Evolutionary conservation across 2,888 invertebrate genomes (phyloP).

Genomic region (Melinaea menophilus): DNA sequence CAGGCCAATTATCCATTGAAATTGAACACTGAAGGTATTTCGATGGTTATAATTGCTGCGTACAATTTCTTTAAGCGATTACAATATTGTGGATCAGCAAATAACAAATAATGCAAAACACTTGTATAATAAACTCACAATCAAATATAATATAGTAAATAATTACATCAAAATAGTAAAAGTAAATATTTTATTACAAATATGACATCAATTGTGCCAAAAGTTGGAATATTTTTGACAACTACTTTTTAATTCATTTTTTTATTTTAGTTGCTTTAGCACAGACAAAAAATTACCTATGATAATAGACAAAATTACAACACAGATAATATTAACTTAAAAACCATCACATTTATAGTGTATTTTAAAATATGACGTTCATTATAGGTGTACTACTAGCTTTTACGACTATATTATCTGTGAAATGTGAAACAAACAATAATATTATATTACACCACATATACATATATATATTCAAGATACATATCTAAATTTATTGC

Average conservation of each 20-base stretch:
- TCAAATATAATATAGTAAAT: neutral
- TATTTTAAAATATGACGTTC: no score
- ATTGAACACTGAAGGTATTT: conserved; percentile 5
- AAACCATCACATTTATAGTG: no score
- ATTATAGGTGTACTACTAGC: no score
- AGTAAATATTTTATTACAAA: conserved; percentile 21
- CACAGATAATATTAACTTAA: no score
- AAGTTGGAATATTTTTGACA: conserved; percentile 25
- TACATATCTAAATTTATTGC: no score
- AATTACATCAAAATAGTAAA: conserved; percentile 7
- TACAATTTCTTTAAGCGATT: neutral
- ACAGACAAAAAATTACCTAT: neutral
- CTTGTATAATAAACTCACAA: conserved; percentile 1
- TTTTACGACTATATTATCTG: no score
- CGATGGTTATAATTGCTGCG: neutral
- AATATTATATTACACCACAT: no score
- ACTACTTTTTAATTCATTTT: conserved; percentile 21
- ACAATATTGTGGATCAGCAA: conserved; percentile 7
- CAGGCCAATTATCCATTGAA: conserved; percentile 20
- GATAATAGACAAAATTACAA: neutral
- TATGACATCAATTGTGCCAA: conserved; percentile 10
- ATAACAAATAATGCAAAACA: conserved; percentile 17
- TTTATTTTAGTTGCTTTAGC: conserved; percentile 6
- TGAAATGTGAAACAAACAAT: no score
- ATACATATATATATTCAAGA: no score